A percentile compares a stretch with the other conserved stretches of the same genome.
phyloP scores from a whole-genome alignment of 2,113 vertebrate species.

The Trichomycterus rosablanca region DNA sequence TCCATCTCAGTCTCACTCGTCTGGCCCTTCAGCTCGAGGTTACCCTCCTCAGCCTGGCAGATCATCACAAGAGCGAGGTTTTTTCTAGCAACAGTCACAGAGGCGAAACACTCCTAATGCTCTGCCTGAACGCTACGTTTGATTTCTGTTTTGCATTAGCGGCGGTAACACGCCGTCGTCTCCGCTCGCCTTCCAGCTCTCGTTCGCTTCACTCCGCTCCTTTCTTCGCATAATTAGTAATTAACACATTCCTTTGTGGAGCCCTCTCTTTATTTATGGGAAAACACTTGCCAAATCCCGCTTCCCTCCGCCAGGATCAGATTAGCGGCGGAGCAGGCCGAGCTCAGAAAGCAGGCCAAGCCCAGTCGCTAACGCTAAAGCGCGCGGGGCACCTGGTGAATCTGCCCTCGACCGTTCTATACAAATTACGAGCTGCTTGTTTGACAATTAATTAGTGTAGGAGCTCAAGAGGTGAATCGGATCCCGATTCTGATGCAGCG shows the following conservation, averaged over 20 bases:
- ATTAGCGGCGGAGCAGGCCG: conserved; percentile 67
- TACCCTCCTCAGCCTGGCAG: conserved; percentile 2
- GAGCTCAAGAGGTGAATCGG: conserved; percentile 46
- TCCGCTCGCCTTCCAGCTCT: conserved; percentile 50
- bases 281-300: conserved; percentile 69
- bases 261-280: conserved; percentile 67
- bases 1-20: background rate
- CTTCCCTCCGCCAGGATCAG: conserved; percentile 72
- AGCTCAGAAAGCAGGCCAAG: conserved; percentile 65
- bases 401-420: conserved; percentile 41
- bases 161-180: conserved; percentile 28
- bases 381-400: conserved; percentile 52
- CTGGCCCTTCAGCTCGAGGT: background rate
- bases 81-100: conserved; percentile 23
- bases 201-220: conserved; percentile 39
- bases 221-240: conserved; percentile 66
- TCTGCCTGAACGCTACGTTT: conserved; percentile 43
- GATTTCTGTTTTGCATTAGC: conserved; percentile 42
- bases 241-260: conserved; percentile 68
- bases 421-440: conserved; percentile 47
- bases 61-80: conserved; percentile 8
- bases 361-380: conserved; percentile 38
- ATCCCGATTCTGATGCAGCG: conserved; percentile 12
- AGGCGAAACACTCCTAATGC: conserved; percentile 18
- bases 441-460: conserved; percentile 45